A percentile compares a stretch with the other conserved stretches of the same genome.
phyloP scores from a whole-genome alignment of 2,797 vertebrate species.

The Dendrocincla tyrannina region DNA sequence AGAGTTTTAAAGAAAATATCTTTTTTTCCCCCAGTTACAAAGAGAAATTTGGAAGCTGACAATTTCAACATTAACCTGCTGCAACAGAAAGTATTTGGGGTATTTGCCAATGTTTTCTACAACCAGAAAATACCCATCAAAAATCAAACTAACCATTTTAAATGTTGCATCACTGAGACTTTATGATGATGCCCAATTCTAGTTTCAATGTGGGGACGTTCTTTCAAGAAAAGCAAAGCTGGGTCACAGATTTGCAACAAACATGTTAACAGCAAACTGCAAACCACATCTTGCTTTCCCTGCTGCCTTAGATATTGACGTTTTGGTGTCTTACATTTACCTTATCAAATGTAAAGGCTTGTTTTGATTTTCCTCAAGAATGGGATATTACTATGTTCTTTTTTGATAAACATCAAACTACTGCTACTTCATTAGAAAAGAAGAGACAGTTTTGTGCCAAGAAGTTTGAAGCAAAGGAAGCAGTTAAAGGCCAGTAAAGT shows the following conservation, averaged over 20 bases:
- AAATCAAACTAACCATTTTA: background rate
- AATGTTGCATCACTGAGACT: background rate
- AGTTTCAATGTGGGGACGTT: background rate
- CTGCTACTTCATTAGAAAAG: background rate
- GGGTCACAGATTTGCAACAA: background rate
- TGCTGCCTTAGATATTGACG: background rate
- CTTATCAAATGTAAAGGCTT: background rate
- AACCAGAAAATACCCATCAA: background rate
- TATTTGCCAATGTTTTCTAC: background rate
- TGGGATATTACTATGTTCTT: background rate
- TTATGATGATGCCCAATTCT: background rate
- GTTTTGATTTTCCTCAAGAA: background rate
- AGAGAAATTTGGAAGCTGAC: background rate
- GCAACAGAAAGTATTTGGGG: background rate
- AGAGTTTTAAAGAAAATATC: background rate
- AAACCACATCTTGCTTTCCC: background rate
- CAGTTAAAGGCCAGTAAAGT: background rate
- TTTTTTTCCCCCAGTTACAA: background rate
- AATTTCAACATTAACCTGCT: background rate
- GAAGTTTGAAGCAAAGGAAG: conserved; percentile 11
- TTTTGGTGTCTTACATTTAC: background rate
- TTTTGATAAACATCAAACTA: background rate
- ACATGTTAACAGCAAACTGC: background rate
- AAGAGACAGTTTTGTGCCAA: background rate
- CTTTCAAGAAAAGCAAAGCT: background rate